Base-by-base conservation (phyloP, 2,888 invertebrate genomes). In the Protophormia terraenovae region DNA sequence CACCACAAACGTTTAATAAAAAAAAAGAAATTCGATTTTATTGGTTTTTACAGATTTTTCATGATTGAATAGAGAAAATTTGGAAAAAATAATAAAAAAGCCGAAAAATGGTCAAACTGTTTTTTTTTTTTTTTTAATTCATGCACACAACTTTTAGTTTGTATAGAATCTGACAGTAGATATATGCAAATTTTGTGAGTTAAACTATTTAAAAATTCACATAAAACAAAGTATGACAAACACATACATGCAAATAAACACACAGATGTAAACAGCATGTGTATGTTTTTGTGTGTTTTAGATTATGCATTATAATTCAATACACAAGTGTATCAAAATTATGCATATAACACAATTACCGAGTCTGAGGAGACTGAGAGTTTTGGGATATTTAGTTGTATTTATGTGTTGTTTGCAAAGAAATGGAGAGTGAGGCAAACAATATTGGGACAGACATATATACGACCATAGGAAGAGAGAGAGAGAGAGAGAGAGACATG, bases 11-110 rank as follows among this genome's bases (percentile, higher is more conserved):
- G 47, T 71, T 71, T 71, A 50, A 41, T 14, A 55, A 73, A 8
- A 32, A 32, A 32, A 32, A 32, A 53, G 32, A 75, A 79, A 81
- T 72, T 76, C 41, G 76, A 78, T 82, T 80, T 83, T 84, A 83
- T 82, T 84, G 79, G 79, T 66, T 78, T 72, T 82, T 76, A 83
- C 76, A 79, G 86, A 84, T 84, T 83, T 86, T 71, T 47, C 82
- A 85, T 85, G 73, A 85, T 73, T 77, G 69, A 60, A 82, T 85
- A 14, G 69, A 69, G 32, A 45, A 41, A 29, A 53, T 64, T 66
- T 64, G 55, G 35, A 73, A 35, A 62, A 53, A 41, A 58, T 45
- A 47, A 35, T 2, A 45, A 38, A 14, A 22, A 53, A 29, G n/a
- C 3, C 22, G 16, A 41, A 38, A 75, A 69, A 22, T 75, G 66